Conservation (phyloP, 2,113 vertebrate genomes). For the Nothobranchius furzeri region DNA sequence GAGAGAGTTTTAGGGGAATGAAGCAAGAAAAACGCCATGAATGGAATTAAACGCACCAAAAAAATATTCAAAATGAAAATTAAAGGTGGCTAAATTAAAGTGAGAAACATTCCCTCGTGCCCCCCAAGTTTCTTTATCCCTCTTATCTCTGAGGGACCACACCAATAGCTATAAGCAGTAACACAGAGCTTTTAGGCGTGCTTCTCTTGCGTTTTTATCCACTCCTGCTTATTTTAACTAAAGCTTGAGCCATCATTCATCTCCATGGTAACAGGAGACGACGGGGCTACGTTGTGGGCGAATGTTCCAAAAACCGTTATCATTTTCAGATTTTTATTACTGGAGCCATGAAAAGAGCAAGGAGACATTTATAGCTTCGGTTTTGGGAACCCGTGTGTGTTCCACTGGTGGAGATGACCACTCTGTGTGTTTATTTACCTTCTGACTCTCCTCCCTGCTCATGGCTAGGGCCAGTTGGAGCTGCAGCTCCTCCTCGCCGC, state of each 20-base stretch:
- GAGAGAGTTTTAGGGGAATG: conserved; percentile 1
- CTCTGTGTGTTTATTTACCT: conserved; percentile 73
- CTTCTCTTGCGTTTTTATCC: conserved; percentile 25
- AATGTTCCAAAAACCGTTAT: conserved; percentile 37
- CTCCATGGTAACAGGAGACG: conserved; percentile 67
- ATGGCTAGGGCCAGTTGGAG: conserved; percentile 93
- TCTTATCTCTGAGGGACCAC: too few relatives aligned
- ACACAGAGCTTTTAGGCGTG: background rate
- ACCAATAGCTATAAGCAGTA: too few relatives aligned
- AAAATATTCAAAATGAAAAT: too few relatives aligned
- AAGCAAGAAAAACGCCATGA: conserved; percentile 1
- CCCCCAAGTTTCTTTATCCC: too few relatives aligned
- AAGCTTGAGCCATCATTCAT: conserved; percentile 76
- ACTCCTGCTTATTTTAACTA: conserved; percentile 29
- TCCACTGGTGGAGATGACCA: background rate
- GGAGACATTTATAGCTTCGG: background rate
- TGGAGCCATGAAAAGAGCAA: conserved; percentile 3
- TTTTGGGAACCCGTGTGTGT: background rate
- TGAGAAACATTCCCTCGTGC: too few relatives aligned
- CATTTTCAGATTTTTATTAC: conserved; percentile 9
- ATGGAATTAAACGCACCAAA: background rate
- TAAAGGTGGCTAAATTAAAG: too few relatives aligned
- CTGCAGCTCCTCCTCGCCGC: conserved; percentile 94
- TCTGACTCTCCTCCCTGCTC: conserved; percentile 94
- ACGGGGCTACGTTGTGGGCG: conserved; percentile 40